Evolutionary conservation across 2,888 invertebrate species (phyloP).

Genomic region (Polyommatus iphigenia): DNA sequence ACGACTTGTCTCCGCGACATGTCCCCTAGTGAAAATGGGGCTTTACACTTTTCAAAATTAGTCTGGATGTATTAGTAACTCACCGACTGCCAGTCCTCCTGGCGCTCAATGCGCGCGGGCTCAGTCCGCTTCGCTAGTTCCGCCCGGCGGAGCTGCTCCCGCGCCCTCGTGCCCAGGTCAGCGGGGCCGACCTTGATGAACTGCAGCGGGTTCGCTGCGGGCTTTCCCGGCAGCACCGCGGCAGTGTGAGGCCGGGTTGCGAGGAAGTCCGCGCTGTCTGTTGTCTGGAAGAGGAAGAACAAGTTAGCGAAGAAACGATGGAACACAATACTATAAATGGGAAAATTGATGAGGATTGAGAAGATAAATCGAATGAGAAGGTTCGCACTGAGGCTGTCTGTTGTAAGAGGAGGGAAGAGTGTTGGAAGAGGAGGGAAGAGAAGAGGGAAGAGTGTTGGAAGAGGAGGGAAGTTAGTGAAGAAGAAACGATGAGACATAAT

Average conservation of each 20-base stretch:
- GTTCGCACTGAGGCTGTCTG: conserved; percentile 58
- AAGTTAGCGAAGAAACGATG: too few relatives aligned
- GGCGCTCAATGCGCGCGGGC: conserved; percentile 89
- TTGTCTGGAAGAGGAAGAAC: conserved; percentile 56
- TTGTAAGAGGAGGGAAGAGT: too few relatives aligned
- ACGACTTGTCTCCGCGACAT: too few relatives aligned
- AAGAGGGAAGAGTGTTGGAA: conserved; percentile 57
- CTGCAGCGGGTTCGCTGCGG: conserved; percentile 92
- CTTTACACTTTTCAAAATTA: too few relatives aligned
- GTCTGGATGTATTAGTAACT: conserved; percentile 52
- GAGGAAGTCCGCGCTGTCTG: conserved; percentile 77
- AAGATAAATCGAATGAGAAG: too few relatives aligned
- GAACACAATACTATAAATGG: too few relatives aligned
- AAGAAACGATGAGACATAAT: too few relatives aligned
- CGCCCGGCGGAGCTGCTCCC: conserved; percentile 90
- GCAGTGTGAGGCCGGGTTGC: conserved; percentile 77
- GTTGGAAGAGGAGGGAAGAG: conserved; percentile 49
- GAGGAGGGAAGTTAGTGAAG: conserved; percentile 31
- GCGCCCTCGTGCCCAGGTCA: conserved; percentile 90
- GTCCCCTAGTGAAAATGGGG: too few relatives aligned
- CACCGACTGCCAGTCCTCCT: conserved; percentile 96
- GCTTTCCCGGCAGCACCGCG: conserved; percentile 88
- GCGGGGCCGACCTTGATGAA: conserved; percentile 95
- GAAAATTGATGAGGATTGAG: too few relatives aligned
- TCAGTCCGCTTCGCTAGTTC: conserved; percentile 92